Conservation (phyloP, 2,113 vertebrate species). For the Platycercus adscitus region DNA sequence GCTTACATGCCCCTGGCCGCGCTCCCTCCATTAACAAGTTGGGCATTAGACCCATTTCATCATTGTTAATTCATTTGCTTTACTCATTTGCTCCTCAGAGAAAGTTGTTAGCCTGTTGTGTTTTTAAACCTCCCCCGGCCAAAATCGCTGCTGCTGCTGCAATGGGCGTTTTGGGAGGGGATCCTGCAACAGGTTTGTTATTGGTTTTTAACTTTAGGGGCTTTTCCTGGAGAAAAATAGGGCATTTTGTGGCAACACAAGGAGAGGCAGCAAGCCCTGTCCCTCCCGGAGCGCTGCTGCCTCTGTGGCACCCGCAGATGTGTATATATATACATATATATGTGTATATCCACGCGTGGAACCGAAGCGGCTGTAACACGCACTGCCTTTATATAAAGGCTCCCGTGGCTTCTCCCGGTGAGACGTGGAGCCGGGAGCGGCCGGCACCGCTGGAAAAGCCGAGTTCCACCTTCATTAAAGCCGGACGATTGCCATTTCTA, state of each 20-base stretch:
- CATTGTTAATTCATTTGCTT: conserved; percentile 78
- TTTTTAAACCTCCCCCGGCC: not conserved
- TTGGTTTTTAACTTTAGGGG: not conserved
- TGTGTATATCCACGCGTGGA: not conserved
- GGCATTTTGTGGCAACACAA: not conserved
- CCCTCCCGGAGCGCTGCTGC: not conserved
- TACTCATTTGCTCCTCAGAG: conserved; percentile 69
- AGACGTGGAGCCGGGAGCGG: too few relatives aligned
- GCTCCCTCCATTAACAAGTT: conserved; percentile 42
- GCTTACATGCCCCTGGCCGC: conserved; percentile 67
- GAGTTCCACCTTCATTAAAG: conserved; percentile 42
- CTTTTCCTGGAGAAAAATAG: not conserved
- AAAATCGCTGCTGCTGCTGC: not conserved
- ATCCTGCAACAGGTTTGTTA: not conserved
- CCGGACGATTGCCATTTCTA: conserved; percentile 10
- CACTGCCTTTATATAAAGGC: fast-evolving
- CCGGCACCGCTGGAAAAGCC: not conserved
- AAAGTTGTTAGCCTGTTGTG: conserved; percentile 72
- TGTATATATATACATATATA: not conserved
- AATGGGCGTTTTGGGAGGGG: not conserved
- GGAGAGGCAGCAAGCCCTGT: not conserved
- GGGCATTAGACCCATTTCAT: conserved; percentile 70
- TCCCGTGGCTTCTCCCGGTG: not conserved
- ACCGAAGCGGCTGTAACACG: not conserved
- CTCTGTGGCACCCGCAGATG: not conserved